Percentiles rank a stretch among this genome's conserved stretches.
Evolutionary conservation across 2,113 vertebrate genomes (phyloP).

Genomic region (Etia nguti): DNA sequence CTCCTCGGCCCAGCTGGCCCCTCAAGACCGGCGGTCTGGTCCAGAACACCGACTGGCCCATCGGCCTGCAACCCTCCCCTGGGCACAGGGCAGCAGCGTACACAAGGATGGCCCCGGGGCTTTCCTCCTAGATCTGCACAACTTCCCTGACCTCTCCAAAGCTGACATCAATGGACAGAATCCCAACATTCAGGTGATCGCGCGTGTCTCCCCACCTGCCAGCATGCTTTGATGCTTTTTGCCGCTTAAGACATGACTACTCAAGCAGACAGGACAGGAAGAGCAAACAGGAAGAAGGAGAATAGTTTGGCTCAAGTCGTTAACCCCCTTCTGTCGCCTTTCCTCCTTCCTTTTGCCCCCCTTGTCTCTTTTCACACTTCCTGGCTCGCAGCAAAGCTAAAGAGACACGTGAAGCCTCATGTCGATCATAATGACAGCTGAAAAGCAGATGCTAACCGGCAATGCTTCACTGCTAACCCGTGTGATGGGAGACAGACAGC

Average conservation of each 20-base stretch:
- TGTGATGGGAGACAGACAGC: conserved; percentile 23
- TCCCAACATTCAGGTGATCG: conserved; percentile 93
- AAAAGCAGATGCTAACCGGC: conserved; percentile 39
- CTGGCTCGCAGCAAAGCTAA: conserved; percentile 7
- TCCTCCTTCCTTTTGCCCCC: conserved; percentile 2
- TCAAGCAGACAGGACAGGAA: conserved; percentile 57
- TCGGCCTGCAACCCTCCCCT: conserved; percentile 76
- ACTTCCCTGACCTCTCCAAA: conserved; percentile 95
- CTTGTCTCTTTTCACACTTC: conserved; percentile 10
- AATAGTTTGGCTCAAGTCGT: conserved; percentile 69
- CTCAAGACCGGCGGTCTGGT: conserved; percentile 65
- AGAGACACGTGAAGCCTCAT: conserved; percentile 10
- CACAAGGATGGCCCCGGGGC: conserved; percentile 86
- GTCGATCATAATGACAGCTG: conserved; percentile 55
- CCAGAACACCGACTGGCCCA: conserved; percentile 73
- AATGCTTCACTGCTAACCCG: conserved; percentile 1
- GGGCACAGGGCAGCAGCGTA: conserved; percentile 72
- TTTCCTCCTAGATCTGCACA: conserved; percentile 91
- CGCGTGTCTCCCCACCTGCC: conserved; percentile 37
- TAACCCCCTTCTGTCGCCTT: conserved; percentile 51
- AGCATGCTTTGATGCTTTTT: conserved; percentile 17
- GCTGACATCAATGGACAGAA: conserved; percentile 96
- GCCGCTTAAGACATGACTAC: conserved; percentile 46
- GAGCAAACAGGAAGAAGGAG: conserved; percentile 48
- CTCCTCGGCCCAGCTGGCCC: conserved; percentile 69